phyloP scores from a whole-genome alignment of 2,113 vertebrate genomes.

The Peucedramus taeniatus region DNA sequence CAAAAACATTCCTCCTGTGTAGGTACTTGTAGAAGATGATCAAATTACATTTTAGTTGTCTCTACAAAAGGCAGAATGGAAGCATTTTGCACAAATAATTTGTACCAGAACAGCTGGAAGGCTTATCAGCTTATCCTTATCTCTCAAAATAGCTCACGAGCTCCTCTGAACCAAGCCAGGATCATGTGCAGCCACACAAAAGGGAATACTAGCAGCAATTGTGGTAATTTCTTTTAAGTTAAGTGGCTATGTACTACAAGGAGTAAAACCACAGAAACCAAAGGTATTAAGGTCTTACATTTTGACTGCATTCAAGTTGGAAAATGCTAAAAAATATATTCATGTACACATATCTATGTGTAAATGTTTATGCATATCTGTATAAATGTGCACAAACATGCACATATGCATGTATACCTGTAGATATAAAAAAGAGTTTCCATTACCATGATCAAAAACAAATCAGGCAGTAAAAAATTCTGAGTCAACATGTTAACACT shows the following conservation, averaged over 20 bases:
- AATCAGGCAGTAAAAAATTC: neutral
- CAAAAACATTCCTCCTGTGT: neutral
- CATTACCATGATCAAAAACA: neutral
- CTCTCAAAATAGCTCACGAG: neutral
- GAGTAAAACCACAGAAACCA: neutral
- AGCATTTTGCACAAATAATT: conserved; percentile 12
- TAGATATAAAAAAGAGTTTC: neutral
- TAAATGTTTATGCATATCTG: neutral
- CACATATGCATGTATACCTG: neutral
- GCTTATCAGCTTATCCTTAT: neutral
- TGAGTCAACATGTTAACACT: neutral
- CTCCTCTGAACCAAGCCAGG: neutral
- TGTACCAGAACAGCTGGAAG: neutral
- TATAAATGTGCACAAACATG: neutral
- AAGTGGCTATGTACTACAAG: neutral
- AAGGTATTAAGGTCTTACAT: neutral
- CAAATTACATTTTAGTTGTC: neutral
- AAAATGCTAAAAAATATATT: neutral
- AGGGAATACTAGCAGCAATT: neutral
- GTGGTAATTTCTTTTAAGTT: neutral
- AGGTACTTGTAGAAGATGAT: neutral
- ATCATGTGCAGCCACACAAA: neutral
- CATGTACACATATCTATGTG: fast-evolving
- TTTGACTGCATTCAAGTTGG: neutral
- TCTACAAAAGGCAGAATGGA: neutral